phyloP scores from a whole-genome alignment of 2,888 invertebrate species.

The Tridacna gigas region DNA sequence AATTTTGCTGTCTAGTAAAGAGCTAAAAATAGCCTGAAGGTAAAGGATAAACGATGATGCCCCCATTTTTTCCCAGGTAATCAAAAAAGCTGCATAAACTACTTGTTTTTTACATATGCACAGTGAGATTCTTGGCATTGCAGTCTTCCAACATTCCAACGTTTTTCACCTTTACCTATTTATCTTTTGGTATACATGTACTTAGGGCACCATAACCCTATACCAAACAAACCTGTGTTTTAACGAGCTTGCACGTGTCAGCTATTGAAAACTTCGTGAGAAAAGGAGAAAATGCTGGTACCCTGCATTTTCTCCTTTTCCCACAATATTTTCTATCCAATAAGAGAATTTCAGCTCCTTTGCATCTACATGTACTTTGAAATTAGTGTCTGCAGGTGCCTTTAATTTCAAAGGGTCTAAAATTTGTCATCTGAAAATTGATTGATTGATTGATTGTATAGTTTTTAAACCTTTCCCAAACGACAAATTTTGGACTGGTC shows the following conservation, averaged over 20 bases:
- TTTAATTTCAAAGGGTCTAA: no score
- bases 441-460: no score
- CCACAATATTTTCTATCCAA: neutral
- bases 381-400: no score
- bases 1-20: no score
- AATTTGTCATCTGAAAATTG: no score
- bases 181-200: neutral
- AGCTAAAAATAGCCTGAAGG: neutral
- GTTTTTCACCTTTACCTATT: constrained; percentile 3
- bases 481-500: no score
- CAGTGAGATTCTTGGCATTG: constrained; percentile 24
- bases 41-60: no score
- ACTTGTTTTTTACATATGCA: neutral
- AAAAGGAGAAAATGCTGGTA: neutral
- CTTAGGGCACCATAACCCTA: neutral
- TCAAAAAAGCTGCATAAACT: neutral
- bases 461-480: no score
- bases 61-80: no score
- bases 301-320: neutral
- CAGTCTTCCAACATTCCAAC: neutral
- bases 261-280: neutral
- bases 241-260: neutral
- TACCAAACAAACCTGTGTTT: neutral
- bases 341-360: no score
- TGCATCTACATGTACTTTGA: no score